A percentile compares a stretch with the other conserved stretches of the same genome.
Conservation (phyloP, 1,140 invertebrate species). For the Prorops nasuta region DNA sequence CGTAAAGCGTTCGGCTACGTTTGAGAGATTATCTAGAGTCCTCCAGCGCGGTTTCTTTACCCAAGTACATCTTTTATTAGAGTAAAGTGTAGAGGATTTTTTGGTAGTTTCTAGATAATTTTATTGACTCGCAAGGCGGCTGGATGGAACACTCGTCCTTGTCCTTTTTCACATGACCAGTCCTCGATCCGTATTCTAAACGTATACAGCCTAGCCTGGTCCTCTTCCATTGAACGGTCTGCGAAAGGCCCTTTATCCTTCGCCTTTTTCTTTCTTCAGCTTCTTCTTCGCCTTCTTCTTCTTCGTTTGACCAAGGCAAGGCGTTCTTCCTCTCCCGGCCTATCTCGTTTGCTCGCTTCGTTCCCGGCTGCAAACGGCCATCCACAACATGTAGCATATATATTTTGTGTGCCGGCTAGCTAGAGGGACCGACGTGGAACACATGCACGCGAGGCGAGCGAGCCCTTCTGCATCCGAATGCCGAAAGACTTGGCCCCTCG, state of each 20-base stretch:
- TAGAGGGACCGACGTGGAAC: constrained; percentile 22
- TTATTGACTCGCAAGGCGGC: no score
- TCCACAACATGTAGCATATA: constrained; percentile 30
- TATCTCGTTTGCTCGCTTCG: constrained; percentile 15
- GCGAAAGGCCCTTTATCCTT: not conserved
- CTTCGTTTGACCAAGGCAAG: constrained; percentile 12
- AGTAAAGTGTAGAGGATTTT: no score
- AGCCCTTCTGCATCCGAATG: not conserved
- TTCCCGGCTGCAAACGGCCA: constrained; percentile 30
- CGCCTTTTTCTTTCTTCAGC: not conserved
- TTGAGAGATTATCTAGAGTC: no score
- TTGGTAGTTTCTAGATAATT: no score
- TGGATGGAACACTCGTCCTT: no score
- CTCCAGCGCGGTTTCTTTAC: no score
- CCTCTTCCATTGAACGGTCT: not conserved
- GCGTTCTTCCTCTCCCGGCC: no score
- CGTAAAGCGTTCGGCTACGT: no score
- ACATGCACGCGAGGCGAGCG: constrained; percentile 12
- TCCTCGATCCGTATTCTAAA: no score
- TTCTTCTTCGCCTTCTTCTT: constrained; percentile 1
- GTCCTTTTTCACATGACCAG: no score
- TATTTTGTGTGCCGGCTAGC: constrained; percentile 20
- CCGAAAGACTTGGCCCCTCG: not conserved
- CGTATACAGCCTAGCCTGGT: no score
- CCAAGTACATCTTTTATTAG: no score